These are phyloP conservation scores for Monopterus albus DNA, from an alignment of 2,113 vertebrate genomes.

Conservation along the genomic window DNA sequence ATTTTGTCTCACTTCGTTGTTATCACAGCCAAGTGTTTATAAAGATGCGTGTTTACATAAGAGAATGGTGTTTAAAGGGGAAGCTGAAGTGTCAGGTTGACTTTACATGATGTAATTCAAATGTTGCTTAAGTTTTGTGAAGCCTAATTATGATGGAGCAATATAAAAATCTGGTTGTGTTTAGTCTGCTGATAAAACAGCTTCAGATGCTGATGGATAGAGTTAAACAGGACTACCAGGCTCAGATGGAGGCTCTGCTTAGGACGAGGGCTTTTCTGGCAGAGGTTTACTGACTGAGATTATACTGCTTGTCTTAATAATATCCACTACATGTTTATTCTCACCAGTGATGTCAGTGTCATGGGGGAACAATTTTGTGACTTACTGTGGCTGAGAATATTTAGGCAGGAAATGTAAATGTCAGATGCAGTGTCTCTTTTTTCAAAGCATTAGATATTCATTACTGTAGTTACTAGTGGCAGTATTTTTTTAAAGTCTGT, in stretches of 20 bases:
- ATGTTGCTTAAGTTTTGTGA: neutral
- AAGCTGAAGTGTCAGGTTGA: conserved; percentile 55
- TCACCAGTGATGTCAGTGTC: too few relatives aligned
- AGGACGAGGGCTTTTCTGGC: conserved; percentile 3
- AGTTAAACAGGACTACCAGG: too few relatives aligned
- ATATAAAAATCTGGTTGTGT: conserved; percentile 69
- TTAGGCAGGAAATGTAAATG: too few relatives aligned
- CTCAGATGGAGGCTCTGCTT: conserved; percentile 65
- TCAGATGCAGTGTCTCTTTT: too few relatives aligned
- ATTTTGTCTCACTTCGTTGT: neutral
- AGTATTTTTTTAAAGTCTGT: too few relatives aligned
- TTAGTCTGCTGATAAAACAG: conserved; percentile 70
- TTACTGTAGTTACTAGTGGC: too few relatives aligned
- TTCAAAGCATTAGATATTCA: too few relatives aligned
- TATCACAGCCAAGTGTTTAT: too few relatives aligned
- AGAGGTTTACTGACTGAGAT: too few relatives aligned
- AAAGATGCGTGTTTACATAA: neutral
- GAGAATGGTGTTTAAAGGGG: conserved; percentile 47
- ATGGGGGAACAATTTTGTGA: too few relatives aligned
- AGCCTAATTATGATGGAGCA: conserved; percentile 70
- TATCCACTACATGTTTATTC: neutral
- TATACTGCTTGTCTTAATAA: neutral
- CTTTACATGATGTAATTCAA: neutral
- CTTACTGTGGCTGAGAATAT: too few relatives aligned
- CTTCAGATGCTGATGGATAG: conserved; percentile 54